Conservation (phyloP, 2,888 invertebrate genomes). For the Orthonychiurus folsomi region DNA sequence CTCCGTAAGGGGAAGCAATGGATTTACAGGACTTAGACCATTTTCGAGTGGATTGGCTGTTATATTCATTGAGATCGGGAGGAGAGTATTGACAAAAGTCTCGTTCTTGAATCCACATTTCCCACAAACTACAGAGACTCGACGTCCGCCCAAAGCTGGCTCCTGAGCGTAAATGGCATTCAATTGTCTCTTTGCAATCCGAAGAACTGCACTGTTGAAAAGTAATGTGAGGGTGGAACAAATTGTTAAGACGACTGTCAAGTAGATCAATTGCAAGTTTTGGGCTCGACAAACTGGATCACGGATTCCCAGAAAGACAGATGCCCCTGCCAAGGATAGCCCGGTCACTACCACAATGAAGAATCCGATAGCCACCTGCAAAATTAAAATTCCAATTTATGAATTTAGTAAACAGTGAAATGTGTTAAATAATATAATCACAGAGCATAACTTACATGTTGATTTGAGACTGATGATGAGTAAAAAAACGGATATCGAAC, state of each 20-base stretch:
- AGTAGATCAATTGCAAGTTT: constrained; percentile 36
- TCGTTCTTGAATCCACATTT: constrained; percentile 40
- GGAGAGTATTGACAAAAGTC: constrained; percentile 35
- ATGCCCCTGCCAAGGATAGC: constrained; percentile 30
- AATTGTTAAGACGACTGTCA: constrained; percentile 37
- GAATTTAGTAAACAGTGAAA: neutral
- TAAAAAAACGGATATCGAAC: constrained; percentile 40
- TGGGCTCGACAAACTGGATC: constrained; percentile 36
- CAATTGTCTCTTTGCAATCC: constrained; percentile 38
- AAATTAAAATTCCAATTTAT: constrained; percentile 11
- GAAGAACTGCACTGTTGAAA: constrained; percentile 39
- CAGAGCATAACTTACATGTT: constrained; percentile 31
- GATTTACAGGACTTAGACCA: constrained; percentile 1
- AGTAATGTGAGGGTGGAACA: constrained; percentile 40
- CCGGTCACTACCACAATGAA: constrained; percentile 33
- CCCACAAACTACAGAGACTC: constrained; percentile 38
- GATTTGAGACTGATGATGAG: constrained; percentile 34
- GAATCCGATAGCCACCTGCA: constrained; percentile 35
- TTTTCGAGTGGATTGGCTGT: neutral
- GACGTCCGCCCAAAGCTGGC: constrained; percentile 20
- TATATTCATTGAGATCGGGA: constrained; percentile 5
- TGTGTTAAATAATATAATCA: neutral
- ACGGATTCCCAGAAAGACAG: constrained; percentile 32
- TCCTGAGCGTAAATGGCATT: constrained; percentile 40
- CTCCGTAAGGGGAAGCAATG: constrained; percentile 22